Evolutionary conservation across 2,888 invertebrate species (phyloP), one percentile per base, ranked within the genome.

Genomic region (Heliconius hortense): DNA sequence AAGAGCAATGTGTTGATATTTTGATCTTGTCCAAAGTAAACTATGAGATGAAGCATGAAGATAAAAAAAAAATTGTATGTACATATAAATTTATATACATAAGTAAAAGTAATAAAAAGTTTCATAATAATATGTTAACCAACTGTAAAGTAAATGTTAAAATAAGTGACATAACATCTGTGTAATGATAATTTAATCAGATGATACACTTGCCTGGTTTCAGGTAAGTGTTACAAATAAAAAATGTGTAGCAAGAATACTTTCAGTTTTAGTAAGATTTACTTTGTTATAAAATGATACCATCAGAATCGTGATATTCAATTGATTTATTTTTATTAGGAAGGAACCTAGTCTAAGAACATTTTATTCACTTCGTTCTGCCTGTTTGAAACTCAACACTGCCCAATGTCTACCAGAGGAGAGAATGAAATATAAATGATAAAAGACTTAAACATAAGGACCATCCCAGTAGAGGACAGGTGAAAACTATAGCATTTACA

Each of bases 141-240:
- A 69, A 56, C 15, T 56, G 31, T 69, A 67, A 48, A 31, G 31
- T 69, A 69, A 69, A 31, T 35, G 3, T 62, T 39, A 59, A 21
- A 11, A 35, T 35, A 24, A 39, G 10, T 72, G 59, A 72, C 39
- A 72, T 62, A 72, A 60, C 62, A 35, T 24, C 43, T 35, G 24
- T 48, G 24, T 62, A 74, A 63, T n/a, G 48, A 31, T 26, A 71
- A 74, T 62, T 39, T 63, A 70, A 43, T 39, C 39, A 24, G 24
- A 53, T n/a, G 43, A 70, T 28, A 71, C 31, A 69, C 69, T 69
- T 68, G 48, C 26, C 69, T 69, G 56, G 56, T 56, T 69, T 69
- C 56, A n/a, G 31, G 28, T 53, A 31, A 56, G 31, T 28, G 21
- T 7, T 4, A 21, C 5, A 56, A 69, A 31, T 53, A 13, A 56